Base-by-base conservation (phyloP, 2,113 vertebrate genomes). In the Gavia stellata region DNA sequence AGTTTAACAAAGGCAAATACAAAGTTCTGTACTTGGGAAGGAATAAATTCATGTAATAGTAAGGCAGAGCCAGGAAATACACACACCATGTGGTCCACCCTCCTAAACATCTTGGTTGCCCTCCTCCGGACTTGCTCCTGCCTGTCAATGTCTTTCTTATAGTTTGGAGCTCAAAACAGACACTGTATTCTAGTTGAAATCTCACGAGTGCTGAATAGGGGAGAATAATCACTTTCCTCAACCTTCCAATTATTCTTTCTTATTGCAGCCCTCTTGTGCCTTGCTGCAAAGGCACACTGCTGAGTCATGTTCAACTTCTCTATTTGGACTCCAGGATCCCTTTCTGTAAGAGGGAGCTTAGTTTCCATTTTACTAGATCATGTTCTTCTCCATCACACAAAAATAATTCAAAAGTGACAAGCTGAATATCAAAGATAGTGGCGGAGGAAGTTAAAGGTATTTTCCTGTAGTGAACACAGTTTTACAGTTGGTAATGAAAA, bases 1-100 rank as follows among this genome's bases (percentile, higher is more conserved):
- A 84, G 23, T 71, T 81, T 58, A 78, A 62, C 61, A 93, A 89
- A 91, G 56, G 33, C 58, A 93, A 94, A 81, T 38, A 67, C 9
- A 68, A 80, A 82, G 14, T 53, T 90, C 24, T 50, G 33, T 10
- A 36, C 52, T n/a, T 72, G 36, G 31, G 34, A 81, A 81, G 29
- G 29, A 71, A 71, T 55, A 62, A 58, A 42, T 68, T 58, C 2
- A 38, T 42, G 12, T 15, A 56, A 40, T 7, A 70, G 34, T 40
- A 47, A 92, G 24, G 20, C 14, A 65, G 29, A 91, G 45, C 23
- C 21, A 84, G n/a, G 13, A 91, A 91, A 92, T 13, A 49, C 31
- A 83, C 21, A 52, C 23, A 26, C 5, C 5, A 8, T 6, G 11
- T 47, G 7, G 29, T 26, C 10, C 33, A n/a, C 12, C 16, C 10